Evolutionary conservation across 1,140 invertebrate genomes (phyloP), one percentile per base, ranked within the genome.

Genomic region (Lycorma delicatula): DNA sequence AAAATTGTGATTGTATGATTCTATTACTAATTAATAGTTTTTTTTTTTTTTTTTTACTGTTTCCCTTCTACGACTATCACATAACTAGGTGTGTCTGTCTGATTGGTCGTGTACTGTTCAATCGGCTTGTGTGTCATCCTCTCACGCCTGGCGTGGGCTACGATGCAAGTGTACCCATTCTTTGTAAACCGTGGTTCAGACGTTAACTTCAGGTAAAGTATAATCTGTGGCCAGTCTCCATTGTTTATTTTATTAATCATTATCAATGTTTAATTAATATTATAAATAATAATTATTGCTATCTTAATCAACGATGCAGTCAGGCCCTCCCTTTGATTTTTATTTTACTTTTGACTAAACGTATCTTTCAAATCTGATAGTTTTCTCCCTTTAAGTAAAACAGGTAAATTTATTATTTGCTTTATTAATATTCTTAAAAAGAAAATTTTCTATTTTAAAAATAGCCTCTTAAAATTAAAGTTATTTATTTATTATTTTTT

Each of bases 201-300:
- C 48, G 26, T 20, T n/a, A 41, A 23, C 29, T 44, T 34, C 59
- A 61, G 59, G 59, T 61, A 61, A 61, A 61, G 59, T 61, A 61
- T 25, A 47, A 20, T 22, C 31, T 29, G 38, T 34, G 51, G 59
- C 59, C 55, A 61, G 59, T 61, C 59, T 61, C 59, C 59, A 16
- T 18, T 50, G 5, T 50, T 13, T 13, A 16, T 50, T 25, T 16
- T 25, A 22, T 26, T 18, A 5, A 6, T 48, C 23, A 25, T 25
- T 49, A 13, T 23, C 22, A 7, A 11, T 25, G n/a, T 26, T 50
- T 26, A 6, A 25, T 50, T 47, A 16, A 16, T 22, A 7, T 47
- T 34, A 9, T 34, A 34, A 34, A 34, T 34, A n/a, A n/a, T 9
- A 5, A 44, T 16, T 44, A 44, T 44, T 44, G 1, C 7, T 18